Conservation (phyloP, 2,113 vertebrate species). For the Aphyosemion australe region DNA sequence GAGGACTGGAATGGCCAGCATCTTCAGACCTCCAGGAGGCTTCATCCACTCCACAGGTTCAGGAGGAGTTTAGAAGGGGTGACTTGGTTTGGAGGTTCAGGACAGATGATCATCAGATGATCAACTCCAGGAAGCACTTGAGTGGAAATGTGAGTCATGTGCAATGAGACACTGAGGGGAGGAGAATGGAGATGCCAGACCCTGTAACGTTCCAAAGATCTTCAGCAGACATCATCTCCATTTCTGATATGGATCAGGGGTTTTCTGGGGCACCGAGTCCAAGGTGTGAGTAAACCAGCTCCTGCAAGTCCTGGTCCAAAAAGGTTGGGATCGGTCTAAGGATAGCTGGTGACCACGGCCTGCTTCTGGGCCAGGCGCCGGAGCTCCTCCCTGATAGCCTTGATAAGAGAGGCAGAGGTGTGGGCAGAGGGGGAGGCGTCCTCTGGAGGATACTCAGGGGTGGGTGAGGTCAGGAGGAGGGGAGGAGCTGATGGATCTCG, state of each 20-base stretch:
- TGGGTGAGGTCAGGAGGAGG: slow-evolving; percentile 83
- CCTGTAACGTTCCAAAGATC: slow-evolving; percentile 64
- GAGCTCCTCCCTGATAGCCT: slow-evolving; percentile 97
- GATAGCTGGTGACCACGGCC: slow-evolving; percentile 86
- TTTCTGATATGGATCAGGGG: too few relatives aligned
- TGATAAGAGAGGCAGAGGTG: slow-evolving; percentile 95
- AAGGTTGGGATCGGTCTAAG: slow-evolving; percentile 76
- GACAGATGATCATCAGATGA: slow-evolving; percentile 30
- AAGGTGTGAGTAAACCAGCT: slow-evolving; percentile 12
- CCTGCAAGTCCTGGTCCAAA: slow-evolving; percentile 28
- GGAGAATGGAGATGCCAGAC: slow-evolving; percentile 32
- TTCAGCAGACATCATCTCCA: slow-evolving; percentile 22
- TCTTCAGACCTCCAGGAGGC: neutral
- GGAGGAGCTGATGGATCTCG: slow-evolving; percentile 88
- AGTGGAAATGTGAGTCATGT: slow-evolving; percentile 52
- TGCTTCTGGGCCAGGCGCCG: slow-evolving; percentile 97
- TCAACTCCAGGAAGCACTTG: slow-evolving; percentile 75
- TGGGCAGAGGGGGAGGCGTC: slow-evolving; percentile 88
- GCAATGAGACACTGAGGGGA: slow-evolving; percentile 42
- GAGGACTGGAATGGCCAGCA: neutral
- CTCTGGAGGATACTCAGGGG: slow-evolving; percentile 88
- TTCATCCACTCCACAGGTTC: neutral
- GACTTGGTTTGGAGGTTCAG: slow-evolving; percentile 44
- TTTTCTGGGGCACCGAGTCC: slow-evolving; percentile 25
- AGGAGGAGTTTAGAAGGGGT: slow-evolving; percentile 11